Conservation (phyloP, 2,797 vertebrate species). For the Rhabdophis nuchalis region DNA sequence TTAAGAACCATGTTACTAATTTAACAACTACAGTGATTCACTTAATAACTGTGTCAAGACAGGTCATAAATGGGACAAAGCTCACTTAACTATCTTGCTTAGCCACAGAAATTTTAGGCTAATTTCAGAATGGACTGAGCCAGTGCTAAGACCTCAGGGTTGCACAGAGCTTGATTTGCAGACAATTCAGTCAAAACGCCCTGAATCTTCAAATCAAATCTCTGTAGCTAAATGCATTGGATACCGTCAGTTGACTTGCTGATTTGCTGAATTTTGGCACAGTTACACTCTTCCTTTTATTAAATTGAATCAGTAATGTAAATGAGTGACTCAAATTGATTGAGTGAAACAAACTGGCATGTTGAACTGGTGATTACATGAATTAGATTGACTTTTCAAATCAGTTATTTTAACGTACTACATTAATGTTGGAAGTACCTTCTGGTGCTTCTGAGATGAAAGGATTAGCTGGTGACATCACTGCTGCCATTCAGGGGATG, state of each 20-base stretch:
- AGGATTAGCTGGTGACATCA: background rate
- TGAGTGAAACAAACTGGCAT: background rate
- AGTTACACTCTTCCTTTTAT: background rate
- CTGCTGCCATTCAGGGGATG: background rate
- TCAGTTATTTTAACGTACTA: background rate
- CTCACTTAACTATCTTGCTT: background rate
- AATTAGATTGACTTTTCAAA: background rate
- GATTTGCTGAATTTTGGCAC: background rate
- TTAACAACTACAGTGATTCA: background rate
- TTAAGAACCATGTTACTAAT: background rate
- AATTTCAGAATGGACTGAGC: background rate
- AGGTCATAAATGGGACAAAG: background rate
- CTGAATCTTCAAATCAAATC: background rate
- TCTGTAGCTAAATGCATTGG: background rate
- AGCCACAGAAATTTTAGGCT: background rate
- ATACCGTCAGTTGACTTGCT: background rate
- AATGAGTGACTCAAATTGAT: background rate
- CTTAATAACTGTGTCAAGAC: background rate
- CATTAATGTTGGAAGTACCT: background rate
- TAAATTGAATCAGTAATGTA: background rate
- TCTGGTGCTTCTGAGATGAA: background rate
- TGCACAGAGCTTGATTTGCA: background rate
- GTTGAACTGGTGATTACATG: background rate
- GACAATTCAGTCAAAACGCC: background rate
- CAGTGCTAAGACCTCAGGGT: background rate